phyloP scores from a whole-genome alignment of 1,140 invertebrate species.

The Drosophila arizonae region DNA sequence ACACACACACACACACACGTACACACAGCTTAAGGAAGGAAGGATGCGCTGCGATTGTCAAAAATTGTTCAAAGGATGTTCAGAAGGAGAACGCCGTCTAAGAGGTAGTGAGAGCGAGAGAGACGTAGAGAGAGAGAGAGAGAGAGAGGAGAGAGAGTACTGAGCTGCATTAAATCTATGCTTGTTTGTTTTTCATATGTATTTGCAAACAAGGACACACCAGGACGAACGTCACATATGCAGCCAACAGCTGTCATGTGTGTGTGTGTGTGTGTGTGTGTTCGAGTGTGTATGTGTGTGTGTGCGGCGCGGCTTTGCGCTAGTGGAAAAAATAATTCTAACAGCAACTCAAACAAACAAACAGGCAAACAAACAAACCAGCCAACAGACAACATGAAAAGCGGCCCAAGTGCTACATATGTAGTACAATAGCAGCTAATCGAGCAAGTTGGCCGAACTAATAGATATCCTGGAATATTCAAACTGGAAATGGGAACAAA shows the following conservation, averaged over 20 bases:
- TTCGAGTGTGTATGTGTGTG: slow-evolving; percentile 26
- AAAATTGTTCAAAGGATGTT: slow-evolving; percentile 47
- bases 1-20: background rate
- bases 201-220: slow-evolving; percentile 73
- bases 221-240: slow-evolving; percentile 47
- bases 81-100: background rate
- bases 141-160: slow-evolving; percentile 2
- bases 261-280: background rate
- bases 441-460: background rate
- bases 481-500: background rate
- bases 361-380: slow-evolving; percentile 66
- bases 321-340: slow-evolving; percentile 79
- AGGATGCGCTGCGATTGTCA: slow-evolving; percentile 44
- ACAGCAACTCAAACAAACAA: slow-evolving; percentile 79
- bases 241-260: slow-evolving; percentile 31
- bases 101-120: slow-evolving; percentile 1
- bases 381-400: slow-evolving; percentile 75
- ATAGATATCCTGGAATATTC: slow-evolving; percentile 7
- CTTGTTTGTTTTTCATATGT: slow-evolving; percentile 78
- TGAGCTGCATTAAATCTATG: slow-evolving; percentile 75
- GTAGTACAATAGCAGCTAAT: slow-evolving; percentile 39
- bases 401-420: slow-evolving; percentile 58
- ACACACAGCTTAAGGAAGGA: slow-evolving; percentile 29
- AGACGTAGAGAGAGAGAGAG: background rate
- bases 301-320: slow-evolving; percentile 72